phyloP scores from a whole-genome alignment of 2,113 vertebrate species.

The Buteo buteo region DNA sequence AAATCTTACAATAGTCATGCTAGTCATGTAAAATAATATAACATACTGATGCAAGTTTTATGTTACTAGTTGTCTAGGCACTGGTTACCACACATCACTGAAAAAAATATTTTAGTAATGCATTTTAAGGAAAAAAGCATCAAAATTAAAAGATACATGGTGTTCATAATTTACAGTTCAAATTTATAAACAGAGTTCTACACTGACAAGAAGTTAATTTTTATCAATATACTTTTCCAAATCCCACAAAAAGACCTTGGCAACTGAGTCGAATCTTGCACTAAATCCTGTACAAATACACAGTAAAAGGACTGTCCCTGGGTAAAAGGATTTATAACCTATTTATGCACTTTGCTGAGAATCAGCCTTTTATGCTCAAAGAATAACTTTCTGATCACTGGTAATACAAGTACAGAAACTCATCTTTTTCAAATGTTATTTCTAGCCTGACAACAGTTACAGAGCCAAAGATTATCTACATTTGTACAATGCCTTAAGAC shows the following conservation, averaged over 20 bases:
- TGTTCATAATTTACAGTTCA: neutral
- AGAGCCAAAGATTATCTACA: neutral
- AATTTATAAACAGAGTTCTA: neutral
- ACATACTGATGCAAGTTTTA: neutral
- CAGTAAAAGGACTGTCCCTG: neutral
- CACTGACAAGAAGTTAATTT: neutral
- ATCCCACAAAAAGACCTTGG: neutral
- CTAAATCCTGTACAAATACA: neutral
- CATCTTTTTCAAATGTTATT: neutral
- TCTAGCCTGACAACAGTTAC: neutral
- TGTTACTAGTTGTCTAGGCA: neutral
- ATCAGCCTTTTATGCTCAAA: neutral
- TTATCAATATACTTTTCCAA: neutral
- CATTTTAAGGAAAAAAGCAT: neutral
- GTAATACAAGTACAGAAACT: neutral
- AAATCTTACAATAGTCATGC: neutral
- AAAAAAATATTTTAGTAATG: neutral
- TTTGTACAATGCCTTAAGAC: neutral
- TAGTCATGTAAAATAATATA: neutral
- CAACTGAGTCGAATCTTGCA: neutral
- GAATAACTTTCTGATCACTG: neutral
- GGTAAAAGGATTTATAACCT: neutral
- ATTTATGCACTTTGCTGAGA: neutral
- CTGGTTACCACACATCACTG: neutral
- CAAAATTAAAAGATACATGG: neutral